phyloP scores from a whole-genome alignment of 1,140 invertebrate species.

The Drosophila grimshawi region DNA sequence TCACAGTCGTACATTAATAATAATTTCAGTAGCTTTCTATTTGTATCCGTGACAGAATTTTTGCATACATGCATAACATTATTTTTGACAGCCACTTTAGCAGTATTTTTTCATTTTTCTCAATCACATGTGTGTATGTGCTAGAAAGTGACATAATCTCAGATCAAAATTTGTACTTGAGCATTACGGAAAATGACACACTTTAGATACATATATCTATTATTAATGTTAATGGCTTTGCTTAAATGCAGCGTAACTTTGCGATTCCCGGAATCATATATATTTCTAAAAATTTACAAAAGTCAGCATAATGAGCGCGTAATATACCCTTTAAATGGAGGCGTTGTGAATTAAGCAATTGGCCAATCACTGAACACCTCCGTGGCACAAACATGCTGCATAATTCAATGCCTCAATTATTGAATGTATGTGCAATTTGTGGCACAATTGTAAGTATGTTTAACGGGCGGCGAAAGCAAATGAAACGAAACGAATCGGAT shows the following conservation, averaged over 20 bases:
- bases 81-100: slow-evolving; percentile 46
- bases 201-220: slow-evolving; percentile 19
- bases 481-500: neutral
- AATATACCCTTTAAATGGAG: neutral
- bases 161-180: slow-evolving; percentile 19
- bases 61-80: slow-evolving; percentile 10
- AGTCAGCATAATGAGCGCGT: slow-evolving; percentile 21
- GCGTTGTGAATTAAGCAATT: neutral
- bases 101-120: neutral
- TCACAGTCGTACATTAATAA: neutral
- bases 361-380: slow-evolving; percentile 8
- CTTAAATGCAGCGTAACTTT: slow-evolving; percentile 3
- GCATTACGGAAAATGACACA: slow-evolving; percentile 1
- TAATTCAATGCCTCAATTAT: slow-evolving; percentile 50
- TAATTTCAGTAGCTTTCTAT: neutral
- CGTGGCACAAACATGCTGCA: slow-evolving; percentile 34
- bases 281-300: neutral
- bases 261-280: neutral
- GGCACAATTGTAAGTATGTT: slow-evolving; percentile 34
- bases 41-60: slow-evolving; percentile 16
- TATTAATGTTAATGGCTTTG: slow-evolving; percentile 42
- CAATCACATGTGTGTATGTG: slow-evolving; percentile 13
- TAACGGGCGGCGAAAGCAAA: slow-evolving; percentile 22
- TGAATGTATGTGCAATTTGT: slow-evolving; percentile 42
- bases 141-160: slow-evolving; percentile 8